Evolutionary conservation across 2,113 vertebrate species (phyloP), one percentile per base, ranked within the genome.

Genomic region (Dipodomys stephensi): DNA sequence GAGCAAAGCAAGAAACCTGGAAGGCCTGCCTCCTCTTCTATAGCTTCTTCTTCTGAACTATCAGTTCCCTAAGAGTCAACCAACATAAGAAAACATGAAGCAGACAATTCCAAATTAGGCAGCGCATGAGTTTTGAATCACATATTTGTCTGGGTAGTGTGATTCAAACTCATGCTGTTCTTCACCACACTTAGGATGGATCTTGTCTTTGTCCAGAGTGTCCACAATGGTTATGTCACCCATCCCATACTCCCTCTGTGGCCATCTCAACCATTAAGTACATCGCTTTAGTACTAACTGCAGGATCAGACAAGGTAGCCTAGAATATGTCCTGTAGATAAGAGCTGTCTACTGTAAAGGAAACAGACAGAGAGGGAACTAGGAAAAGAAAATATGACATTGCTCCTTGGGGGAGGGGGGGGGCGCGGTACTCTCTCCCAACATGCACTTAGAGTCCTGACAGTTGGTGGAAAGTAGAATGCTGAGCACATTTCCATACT

Each of bases 361-460:
- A n/a, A 28, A n/a, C 0, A 64, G 28, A 46, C 27, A 39, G 15
- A 60, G 13, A 19, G 2, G 12, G 49, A 53, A 53, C 49, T 53
- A 53, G 49, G 12, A 53, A 13, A 13, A 53, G 49, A 53, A 53
- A 53, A 53, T 53, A 9, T 53, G 49, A 9, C 12, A 9, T 53
- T 53, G 12, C 12, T 53, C 12, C 49, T 10, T 53, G 49, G 8
- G 10, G 2, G 49, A 3, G 49, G 12, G 11, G 49, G 49, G 11
- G 49, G 49, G 0, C 44, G 1, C 39, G 1, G 39, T 39, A 60
- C 4, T 4, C 4, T 11, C 6, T 30, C 6, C 44, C 49, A 30
- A 39, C 0, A 46, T 2, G 46, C 2, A 22, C 74, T 30, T 28
- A 49, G 49, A n/a, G 12, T 2, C 4, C 60, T 57, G 10, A 27